Conservation (phyloP, 1,140 invertebrate genomes). For the Drosophila orena region DNA sequence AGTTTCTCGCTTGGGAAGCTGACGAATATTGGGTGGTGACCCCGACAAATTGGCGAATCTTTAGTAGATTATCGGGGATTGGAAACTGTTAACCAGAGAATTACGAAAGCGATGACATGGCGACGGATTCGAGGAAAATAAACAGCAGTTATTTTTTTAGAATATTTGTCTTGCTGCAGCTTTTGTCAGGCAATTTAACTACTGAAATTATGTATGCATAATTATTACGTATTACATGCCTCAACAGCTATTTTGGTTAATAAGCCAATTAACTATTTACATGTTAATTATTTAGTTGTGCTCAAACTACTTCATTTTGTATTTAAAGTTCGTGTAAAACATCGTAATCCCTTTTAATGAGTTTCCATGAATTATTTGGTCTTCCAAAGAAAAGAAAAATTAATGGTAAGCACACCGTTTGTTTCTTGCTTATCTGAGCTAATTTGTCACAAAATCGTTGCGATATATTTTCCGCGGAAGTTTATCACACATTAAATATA, state of each 20-base stretch:
- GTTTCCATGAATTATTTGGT: background rate
- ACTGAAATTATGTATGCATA: too few species aligned
- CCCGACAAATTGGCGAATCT: constrained; percentile 27
- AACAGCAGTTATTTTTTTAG: background rate
- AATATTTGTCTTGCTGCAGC: too few species aligned
- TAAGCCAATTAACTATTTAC: too few species aligned
- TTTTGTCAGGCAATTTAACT: too few species aligned
- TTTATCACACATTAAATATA: constrained; percentile 76
- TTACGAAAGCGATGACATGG: background rate
- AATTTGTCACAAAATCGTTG: constrained; percentile 19
- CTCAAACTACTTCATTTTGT: background rate
- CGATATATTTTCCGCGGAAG: constrained; percentile 17
- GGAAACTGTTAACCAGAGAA: background rate
- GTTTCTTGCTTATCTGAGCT: background rate
- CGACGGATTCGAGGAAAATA: background rate
- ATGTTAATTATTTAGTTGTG: too few species aligned
- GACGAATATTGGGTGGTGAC: constrained; percentile 20
- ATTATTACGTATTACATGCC: too few species aligned
- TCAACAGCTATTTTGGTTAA: too few species aligned
- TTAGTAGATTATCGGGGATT: constrained; percentile 2
- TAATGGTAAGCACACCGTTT: background rate
- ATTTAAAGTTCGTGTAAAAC: background rate
- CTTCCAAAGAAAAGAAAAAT: background rate
- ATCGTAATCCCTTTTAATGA: too few species aligned
- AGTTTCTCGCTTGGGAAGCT: constrained; percentile 15